Base-by-base conservation (phyloP, 1,140 invertebrate species). In the Papilio dardanus region DNA sequence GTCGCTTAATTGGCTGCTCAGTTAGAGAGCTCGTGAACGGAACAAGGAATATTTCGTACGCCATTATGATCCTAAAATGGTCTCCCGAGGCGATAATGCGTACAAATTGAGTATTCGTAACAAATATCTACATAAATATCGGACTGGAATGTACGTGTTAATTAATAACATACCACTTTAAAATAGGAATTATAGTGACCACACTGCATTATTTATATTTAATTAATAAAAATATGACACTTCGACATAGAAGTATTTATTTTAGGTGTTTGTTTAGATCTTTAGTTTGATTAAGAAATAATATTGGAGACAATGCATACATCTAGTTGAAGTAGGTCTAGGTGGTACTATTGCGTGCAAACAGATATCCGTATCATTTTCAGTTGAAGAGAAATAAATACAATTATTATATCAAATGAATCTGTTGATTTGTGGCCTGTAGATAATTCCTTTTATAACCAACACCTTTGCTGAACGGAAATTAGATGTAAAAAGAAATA, bases 1-100 rank as follows among this genome's bases (percentile, higher is more conserved):
- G 74, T 40, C 79, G 77, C 78, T 88, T 91, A 89, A 91, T 91
- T 91, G 86, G 83, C 82, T 81, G 79, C 76, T 87, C 86, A 86
- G 81, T 82, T 84, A 85, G 30, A 46, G 66, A 74, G 68, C 40
- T 50, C 54, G 50, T 54, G 37, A 71, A 71, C 24, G 68, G 40
- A 58, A 73, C 71, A 33, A 54, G 28, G 71, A 73, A 73, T 33
- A 73, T 73, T 73, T 73, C 31, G 71, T 73, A 73, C 58, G 30
- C 71, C 46, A 73, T 73, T 73, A 58, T 73, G 16, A 54, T 73
- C 46, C 71, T 19, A 73, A 73, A 73, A 73, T 58, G 71, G 71
- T 40, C 71, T 19, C 24, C 50, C 46, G 71, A 73, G 46, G 71
- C 71, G 71, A 73, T 73, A 73, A 73, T 54, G 71, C 46, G 71